Evolutionary conservation across 2,797 vertebrate genomes (phyloP).

Genomic region (Austrolebias charrua): DNA sequence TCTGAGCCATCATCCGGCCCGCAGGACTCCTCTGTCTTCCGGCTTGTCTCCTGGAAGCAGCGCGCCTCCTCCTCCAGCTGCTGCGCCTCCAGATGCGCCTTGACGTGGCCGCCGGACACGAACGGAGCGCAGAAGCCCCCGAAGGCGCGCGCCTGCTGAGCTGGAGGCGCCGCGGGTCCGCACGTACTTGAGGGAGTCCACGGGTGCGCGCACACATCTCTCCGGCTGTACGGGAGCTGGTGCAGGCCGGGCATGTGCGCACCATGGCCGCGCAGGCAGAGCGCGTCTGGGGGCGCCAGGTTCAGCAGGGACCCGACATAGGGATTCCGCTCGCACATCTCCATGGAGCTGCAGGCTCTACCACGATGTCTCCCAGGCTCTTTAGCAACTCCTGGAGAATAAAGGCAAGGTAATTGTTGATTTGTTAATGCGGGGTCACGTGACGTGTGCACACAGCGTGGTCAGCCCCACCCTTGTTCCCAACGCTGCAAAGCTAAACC

Average conservation of each 20-base stretch:
- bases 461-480: conserved; percentile 85
- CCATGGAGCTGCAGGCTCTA: conserved; percentile 83
- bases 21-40: conserved; percentile 80
- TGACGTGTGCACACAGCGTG: conserved; percentile 82
- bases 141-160: conserved; percentile 84
- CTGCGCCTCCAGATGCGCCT: conserved; percentile 82
- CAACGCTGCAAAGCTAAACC: conserved; percentile 60
- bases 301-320: conserved; percentile 93
- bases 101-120: conserved; percentile 78
- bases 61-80: conserved; percentile 71
- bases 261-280: conserved; percentile 90
- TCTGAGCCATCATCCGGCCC: conserved; percentile 77
- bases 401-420: conserved; percentile 87
- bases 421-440: conserved; percentile 86
- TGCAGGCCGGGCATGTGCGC: conserved; percentile 86
- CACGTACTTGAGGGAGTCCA: conserved; percentile 90
- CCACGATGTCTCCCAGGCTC: conserved; percentile 81
- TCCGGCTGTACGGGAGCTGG: conserved; percentile 85
- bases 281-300: conserved; percentile 87
- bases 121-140: conserved; percentile 86
- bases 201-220: conserved; percentile 85
- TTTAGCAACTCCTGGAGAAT: conserved; percentile 93
- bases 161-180: conserved; percentile 71
- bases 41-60: conserved; percentile 77
- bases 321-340: conserved; percentile 96